phyloP scores from a whole-genome alignment of 2,113 vertebrate species.

The Catharus minimus region DNA sequence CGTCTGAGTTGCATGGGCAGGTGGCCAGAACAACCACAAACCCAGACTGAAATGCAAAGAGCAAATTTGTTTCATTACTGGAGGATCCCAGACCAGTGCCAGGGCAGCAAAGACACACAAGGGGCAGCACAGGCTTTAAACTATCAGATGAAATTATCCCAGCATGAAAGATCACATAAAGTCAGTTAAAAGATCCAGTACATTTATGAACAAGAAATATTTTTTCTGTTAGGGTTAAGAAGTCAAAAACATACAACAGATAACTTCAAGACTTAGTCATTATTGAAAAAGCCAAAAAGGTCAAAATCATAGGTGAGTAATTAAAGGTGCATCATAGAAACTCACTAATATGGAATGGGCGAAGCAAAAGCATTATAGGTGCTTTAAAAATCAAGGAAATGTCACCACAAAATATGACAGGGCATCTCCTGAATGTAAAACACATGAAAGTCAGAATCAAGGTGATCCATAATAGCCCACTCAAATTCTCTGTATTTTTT shows the following conservation, averaged over 20 bases:
- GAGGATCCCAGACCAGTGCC: not conserved
- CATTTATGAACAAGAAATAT: not conserved
- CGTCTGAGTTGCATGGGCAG: fast-evolving
- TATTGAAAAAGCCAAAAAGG: not conserved
- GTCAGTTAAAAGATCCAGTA: not conserved
- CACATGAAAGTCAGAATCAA: not conserved
- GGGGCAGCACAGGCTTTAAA: not conserved
- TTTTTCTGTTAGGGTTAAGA: not conserved
- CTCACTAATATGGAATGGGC: not conserved
- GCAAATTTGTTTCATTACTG: not conserved
- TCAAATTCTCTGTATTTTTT: not conserved
- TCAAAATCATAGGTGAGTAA: not conserved
- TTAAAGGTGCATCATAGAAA: not conserved
- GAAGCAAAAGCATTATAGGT: not conserved
- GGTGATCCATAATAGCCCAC: not conserved
- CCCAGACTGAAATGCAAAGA: not conserved
- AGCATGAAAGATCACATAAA: not conserved
- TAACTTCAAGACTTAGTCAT: not conserved
- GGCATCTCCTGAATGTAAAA: not conserved
- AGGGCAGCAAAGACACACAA: fast-evolving
- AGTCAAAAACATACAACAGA: not conserved
- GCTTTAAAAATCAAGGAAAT: not conserved
- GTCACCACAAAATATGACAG: not conserved
- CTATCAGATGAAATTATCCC: not conserved
- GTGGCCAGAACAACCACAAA: not conserved